Evolutionary conservation across 2,113 vertebrate species (phyloP).

Genomic region (Pseudorectes ferrugineus): DNA sequence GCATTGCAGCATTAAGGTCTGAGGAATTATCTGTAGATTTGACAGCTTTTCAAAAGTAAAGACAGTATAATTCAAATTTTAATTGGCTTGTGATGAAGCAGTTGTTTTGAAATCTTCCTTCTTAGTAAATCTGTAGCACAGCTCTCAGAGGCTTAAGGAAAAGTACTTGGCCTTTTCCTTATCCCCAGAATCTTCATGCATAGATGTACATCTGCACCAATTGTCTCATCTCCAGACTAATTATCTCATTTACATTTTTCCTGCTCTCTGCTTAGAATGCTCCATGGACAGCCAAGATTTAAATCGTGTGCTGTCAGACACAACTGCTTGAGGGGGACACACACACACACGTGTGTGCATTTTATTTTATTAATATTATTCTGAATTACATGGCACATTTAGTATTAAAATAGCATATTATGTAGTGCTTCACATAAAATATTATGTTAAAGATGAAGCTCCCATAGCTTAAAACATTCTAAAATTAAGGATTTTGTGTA

Average conservation of each 20-base stretch:
- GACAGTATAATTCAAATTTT: constrained; percentile 20
- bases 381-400: neutral
- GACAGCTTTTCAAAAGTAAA: constrained; percentile 8
- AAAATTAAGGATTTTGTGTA: neutral
- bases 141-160: constrained; percentile 20
- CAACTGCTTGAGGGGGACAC: neutral
- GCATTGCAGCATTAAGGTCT: neutral
- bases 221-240: constrained; percentile 27
- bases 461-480: neutral
- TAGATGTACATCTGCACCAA: neutral
- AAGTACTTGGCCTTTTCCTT: constrained; percentile 22
- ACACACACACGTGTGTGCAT: fast-evolving
- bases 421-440: neutral
- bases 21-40: neutral
- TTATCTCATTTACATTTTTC: constrained; percentile 36
- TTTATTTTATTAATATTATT: neutral
- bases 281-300: neutral
- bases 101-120: constrained; percentile 2
- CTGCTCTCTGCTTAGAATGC: neutral
- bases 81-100: constrained; percentile 16
- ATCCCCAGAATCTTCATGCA: constrained; percentile 7
- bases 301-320: neutral
- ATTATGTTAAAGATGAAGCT: neutral
- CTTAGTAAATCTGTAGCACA: neutral
- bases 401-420: neutral